Base-by-base conservation (phyloP, 2,113 vertebrate species). In the Hippopotamus amphibius region DNA sequence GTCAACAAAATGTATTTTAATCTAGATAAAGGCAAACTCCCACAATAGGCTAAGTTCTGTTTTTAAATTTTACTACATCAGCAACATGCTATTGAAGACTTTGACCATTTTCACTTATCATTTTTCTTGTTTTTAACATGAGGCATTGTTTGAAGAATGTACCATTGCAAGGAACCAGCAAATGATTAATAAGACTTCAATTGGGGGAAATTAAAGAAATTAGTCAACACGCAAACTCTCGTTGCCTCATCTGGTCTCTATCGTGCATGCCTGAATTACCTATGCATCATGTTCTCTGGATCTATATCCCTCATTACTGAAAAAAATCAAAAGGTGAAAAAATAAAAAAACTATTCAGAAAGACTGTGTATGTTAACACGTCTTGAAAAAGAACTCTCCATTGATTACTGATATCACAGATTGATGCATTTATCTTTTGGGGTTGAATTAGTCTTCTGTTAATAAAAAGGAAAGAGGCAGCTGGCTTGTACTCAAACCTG, bases 161-260 rank as follows among this genome's bases (percentile, higher is more conserved):
- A 59, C 87, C 74, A 81, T 79, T 93, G 37, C 41, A 63, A 50
- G n/a, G 48, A 96, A 86, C 59, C 86, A 93, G 82, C 61, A 89
- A 91, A 96, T 97, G 93, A 97, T 98, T 96, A 96, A 97, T 97
- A 96, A 96, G 86, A 61, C 89, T 93, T 88, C 86, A 88, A 10
- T 90, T 86, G 88, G 41, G 22, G 55, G 28, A 88, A 98, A 88
- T 86, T 97, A 82, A 95, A 93, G 68, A 97, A 96, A 87, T 90
- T 94, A 87, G 92, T 72, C 65, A 95, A n/a, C 66, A 93, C 88
- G 53, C n/a, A 77, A 91, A 84, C 48, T 94, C 59, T 95, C 55
- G 30, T 59, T 95, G 86, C 65, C 50, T 93, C 96, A 93, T 97
- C 72, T 97, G 89, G 76, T 90, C 96, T 88, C 89, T 97, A 82